These are phyloP conservation scores for Aurelia aurita DNA, from an alignment of 30 jellyfish, hydroid and myxozoan genomes.

Conservation along the genomic window DNA sequence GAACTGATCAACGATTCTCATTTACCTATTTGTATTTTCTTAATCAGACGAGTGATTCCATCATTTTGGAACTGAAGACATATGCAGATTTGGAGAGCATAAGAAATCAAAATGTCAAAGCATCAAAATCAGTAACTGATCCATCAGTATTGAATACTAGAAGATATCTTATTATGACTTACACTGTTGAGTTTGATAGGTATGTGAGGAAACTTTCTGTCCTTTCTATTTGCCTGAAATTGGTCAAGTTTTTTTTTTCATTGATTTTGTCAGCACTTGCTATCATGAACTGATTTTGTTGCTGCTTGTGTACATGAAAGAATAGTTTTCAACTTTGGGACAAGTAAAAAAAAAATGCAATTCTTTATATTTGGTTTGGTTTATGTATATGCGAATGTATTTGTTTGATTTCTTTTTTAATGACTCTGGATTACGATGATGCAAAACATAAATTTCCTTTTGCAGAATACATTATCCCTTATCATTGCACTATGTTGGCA, in stretches of 20 bases:
- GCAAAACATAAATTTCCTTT: background rate
- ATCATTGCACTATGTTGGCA: slow-evolving; percentile 81
- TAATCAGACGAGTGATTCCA: slow-evolving; percentile 82
- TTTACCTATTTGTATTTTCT: background rate
- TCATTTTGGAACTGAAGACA: slow-evolving; percentile 74
- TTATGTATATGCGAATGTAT: background rate
- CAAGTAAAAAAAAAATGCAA: no score
- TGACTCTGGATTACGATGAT: background rate
- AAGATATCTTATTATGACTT: slow-evolving; percentile 88
- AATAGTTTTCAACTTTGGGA: no score
- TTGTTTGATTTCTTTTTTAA: background rate
- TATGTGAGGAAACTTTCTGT: slow-evolving; percentile 5
- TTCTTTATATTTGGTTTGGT: background rate
- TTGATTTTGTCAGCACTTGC: background rate
- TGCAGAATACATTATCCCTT: slow-evolving; percentile 90
- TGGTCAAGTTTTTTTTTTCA: background rate
- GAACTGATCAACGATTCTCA: no score
- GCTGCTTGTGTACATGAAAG: no score
- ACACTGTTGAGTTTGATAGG: slow-evolving; percentile 94
- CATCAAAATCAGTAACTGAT: slow-evolving; percentile 2
- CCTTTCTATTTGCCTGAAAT: background rate
- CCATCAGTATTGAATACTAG: slow-evolving; percentile 21
- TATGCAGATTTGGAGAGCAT: slow-evolving; percentile 81
- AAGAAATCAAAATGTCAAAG: slow-evolving; percentile 61
- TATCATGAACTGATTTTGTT: no score